phyloP scores from a whole-genome alignment of 92 coral and sea anemone genomes.

The Phymanthus crucifer region DNA sequence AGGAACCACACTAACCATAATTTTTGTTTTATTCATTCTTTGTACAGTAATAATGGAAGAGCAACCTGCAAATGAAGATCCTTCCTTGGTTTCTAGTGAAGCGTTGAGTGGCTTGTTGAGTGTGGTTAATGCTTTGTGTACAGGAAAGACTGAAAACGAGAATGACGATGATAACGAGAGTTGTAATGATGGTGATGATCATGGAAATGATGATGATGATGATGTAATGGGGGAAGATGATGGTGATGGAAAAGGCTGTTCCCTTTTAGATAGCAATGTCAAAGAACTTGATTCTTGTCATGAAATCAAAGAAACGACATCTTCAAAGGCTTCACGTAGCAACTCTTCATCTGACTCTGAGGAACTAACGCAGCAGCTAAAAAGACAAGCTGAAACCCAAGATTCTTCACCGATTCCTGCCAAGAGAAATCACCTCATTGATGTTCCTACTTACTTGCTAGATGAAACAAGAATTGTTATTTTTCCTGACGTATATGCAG shows the following conservation, averaged over 20 bases:
- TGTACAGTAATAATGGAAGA: conserved; percentile 2
- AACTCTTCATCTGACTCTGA: background rate
- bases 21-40: background rate
- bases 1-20: background rate
- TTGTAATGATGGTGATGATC: background rate
- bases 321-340: background rate
- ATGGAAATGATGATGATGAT: background rate
- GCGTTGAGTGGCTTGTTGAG: conserved; percentile 24
- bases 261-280: no score
- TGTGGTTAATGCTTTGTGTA: conserved; percentile 25
- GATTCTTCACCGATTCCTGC: background rate
- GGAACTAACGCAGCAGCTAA: background rate
- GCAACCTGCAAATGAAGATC: background rate
- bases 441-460: conserved; percentile 28
- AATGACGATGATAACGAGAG: conserved; percentile 4
- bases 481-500: conserved; percentile 63
- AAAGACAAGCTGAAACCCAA: conserved; percentile 4
- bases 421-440: background rate
- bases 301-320: background rate
- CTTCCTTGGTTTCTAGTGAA: conserved; percentile 16
- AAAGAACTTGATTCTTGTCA: no score
- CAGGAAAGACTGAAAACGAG: background rate
- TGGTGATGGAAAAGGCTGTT: background rate
- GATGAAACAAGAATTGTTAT: conserved; percentile 35
- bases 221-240: background rate